Base-by-base conservation (phyloP, 2,113 vertebrate genomes). In the Mormyrus iriodes region DNA sequence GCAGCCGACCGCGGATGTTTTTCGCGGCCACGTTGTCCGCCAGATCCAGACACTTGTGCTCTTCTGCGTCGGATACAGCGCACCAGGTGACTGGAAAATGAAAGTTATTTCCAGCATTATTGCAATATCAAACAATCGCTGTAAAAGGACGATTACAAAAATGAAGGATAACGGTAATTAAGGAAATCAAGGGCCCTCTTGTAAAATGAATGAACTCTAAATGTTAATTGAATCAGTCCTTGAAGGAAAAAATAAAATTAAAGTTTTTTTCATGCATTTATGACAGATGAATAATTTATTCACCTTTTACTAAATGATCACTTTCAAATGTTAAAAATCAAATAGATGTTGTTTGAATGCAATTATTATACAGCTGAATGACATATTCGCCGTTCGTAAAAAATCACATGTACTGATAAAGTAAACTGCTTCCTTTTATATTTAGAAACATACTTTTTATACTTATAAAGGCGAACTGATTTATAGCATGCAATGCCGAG, bases 11-110 rank as follows among this genome's bases (percentile, higher is more conserved):
- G 39, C 93, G 92, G 7, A 96, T 89, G 84, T 95, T 95, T 85
- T 6, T 92, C 51, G 92, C 93, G 19, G 94, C 95, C 52, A 94
- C 90, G 0, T 96, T 96, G 6, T 94, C 91, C 0, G 96, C 93
- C 91, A 96, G 92, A 91, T 96, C 95, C 93, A 94, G 88, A 91
- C 96, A 96, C 90, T 96, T 96, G 91, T 95, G 94, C 91, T 95
- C 93, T 86, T 96, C 95, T 1, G 93, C 94, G 5, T 95, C 93
- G 0, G 95, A 95, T 49, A 95, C 9, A 1, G 94, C 94, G 44
- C 95, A 96, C 95, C 96, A 96, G 89, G 94, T 94, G 10, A 96
- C 96, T 96, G 35, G 48, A 58, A 0, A 84, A 48, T 24, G 2
- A 76, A 76, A 6, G 35, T 69, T 27, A 27, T 27, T 27, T 69